Base-by-base conservation (phyloP, 2,113 vertebrate genomes). In the Grus americana region DNA sequence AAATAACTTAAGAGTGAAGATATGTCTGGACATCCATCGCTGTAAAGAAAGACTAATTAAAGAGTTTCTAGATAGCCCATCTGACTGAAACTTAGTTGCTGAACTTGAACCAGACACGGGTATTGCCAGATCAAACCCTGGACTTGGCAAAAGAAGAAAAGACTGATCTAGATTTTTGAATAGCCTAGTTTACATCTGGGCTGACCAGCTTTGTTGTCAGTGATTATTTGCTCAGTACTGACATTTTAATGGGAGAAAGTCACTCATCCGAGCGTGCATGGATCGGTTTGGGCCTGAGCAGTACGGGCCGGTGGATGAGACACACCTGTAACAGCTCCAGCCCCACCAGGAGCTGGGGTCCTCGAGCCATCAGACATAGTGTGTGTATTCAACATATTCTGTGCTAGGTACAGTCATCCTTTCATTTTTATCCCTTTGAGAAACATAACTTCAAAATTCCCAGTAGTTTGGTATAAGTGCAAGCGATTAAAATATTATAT, bases 181-280 rank as follows among this genome's bases (percentile, higher is more conserved):
- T 36, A 83, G 23, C 22, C 58, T 67, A 47, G 12, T 42, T 87
- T 76, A 66, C 42, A 52, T 34, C 46, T 67, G 52, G 38, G 30
- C 20, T 52, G 63, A 57, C n/a, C 17, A 21, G 4, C 62, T 90
- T 71, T 76, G 12, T 27, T 71, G 38, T 52, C 47, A 42, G 57
- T 50, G 40, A 26, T 83, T 38, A 79, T 86, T 83, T 94, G 27
- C 61, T 42, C 22, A 42, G 18, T 19, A 44, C 24, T 40, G 46
- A 50, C 18, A 13, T 83, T 59, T 74, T 32, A 73, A 55, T 16
- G 9, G 16, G 42, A 67, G 49, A 44, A 79, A 67, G 12, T 9
- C 1, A 0, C 42, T 72, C 26, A 36, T 30, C 54, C 68, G 14
- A 52, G 38, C 2, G 1, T 17, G 27, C 24, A 26, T 24, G 19